phyloP scores from a whole-genome alignment of 2,797 vertebrate genomes.

The Chromobotia macracanthus region DNA sequence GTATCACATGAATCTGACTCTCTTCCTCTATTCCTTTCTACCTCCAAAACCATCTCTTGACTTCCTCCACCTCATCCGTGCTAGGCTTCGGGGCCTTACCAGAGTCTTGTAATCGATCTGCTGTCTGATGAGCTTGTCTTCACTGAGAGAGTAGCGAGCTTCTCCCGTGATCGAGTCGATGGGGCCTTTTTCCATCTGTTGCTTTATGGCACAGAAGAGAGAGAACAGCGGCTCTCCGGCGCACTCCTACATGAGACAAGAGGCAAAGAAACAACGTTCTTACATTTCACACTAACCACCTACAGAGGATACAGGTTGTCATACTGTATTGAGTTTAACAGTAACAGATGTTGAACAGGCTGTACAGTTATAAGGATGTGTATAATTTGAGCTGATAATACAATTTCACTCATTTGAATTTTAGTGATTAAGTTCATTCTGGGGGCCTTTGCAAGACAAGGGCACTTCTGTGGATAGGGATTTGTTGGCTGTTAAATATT shows the following conservation, averaged over 20 bases:
- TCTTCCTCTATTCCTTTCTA: constrained; percentile 51
- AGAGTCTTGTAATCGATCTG: constrained; percentile 99
- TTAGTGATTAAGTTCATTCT: not conserved
- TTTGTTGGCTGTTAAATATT: not conserved
- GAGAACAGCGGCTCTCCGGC: constrained; percentile 96
- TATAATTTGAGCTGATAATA: not conserved
- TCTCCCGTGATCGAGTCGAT: constrained; percentile 97
- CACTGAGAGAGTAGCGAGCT: constrained; percentile 94
- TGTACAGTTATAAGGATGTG: not conserved
- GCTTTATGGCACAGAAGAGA: constrained; percentile 97
- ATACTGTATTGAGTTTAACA: constrained; percentile 2
- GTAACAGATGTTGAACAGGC: not conserved
- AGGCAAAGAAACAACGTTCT: constrained; percentile 2
- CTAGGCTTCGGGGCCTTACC: constrained; percentile 76
- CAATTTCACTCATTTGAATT: constrained; percentile 4
- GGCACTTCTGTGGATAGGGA: not conserved
- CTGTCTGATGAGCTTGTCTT: constrained; percentile 98
- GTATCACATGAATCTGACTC: no score
- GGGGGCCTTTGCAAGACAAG: not conserved
- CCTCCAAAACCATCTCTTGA: constrained; percentile 59
- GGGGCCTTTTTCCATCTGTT: constrained; percentile 99
- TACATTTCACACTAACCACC: constrained; percentile 28
- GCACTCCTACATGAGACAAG: constrained; percentile 82
- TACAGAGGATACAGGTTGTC: not conserved
- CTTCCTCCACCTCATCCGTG: not conserved